Evolutionary conservation across 2,888 invertebrate genomes (phyloP).

Genomic region (Oscheius sp.): DNA sequence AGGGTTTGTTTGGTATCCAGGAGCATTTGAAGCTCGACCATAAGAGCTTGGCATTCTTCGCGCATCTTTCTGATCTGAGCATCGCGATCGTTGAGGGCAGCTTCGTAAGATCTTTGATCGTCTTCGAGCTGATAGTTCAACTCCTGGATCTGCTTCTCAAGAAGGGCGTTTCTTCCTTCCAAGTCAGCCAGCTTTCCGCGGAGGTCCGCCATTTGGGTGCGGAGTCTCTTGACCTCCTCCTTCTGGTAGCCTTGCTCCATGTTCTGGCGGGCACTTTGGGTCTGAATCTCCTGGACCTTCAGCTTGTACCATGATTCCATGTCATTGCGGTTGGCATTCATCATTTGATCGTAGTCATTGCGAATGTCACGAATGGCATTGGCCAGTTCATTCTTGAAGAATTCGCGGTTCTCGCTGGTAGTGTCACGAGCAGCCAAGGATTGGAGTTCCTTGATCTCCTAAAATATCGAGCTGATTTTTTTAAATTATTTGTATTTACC

Average conservation of each 20-base stretch:
- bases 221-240: conserved; percentile 76
- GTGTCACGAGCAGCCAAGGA: conserved; percentile 76
- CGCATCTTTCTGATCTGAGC: conserved; percentile 74
- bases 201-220: conserved; percentile 74
- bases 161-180: conserved; percentile 75
- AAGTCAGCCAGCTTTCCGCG: conserved; percentile 75
- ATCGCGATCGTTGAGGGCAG: conserved; percentile 74
- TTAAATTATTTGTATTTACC: conserved; percentile 17
- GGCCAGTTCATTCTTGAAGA: conserved; percentile 77
- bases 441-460: conserved; percentile 76
- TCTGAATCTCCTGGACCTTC: conserved; percentile 77
- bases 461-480: conserved; percentile 52
- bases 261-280: conserved; percentile 74
- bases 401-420: conserved; percentile 77
- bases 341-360: conserved; percentile 74
- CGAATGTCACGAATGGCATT: conserved; percentile 77
- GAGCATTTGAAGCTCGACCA: conserved; percentile 74
- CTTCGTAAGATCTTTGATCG: conserved; percentile 75
- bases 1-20: conserved; percentile 77
- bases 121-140: conserved; percentile 76
- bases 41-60: conserved; percentile 74
- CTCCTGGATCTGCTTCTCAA: conserved; percentile 76
- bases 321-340: conserved; percentile 75
- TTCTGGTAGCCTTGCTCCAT: conserved; percentile 76
- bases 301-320: conserved; percentile 76